A percentile compares a stretch with the other conserved stretches of the same genome.
Conservation (phyloP, 1,140 invertebrate species). For the Trichonephila clavata region DNA sequence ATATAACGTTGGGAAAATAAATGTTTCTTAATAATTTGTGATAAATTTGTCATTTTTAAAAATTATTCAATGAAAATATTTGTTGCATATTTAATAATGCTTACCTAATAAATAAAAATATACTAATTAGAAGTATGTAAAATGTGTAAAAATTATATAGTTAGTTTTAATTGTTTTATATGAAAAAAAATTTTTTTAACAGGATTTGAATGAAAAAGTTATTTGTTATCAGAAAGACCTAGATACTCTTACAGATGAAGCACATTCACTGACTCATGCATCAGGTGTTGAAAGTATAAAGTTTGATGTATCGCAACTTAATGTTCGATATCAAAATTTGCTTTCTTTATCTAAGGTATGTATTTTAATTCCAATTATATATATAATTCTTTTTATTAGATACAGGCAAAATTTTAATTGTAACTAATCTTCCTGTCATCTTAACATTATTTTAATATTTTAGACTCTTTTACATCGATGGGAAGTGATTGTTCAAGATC, state of each 20-base stretch:
- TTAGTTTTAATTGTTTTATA: too few species aligned
- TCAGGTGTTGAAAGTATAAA: slow-evolving; percentile 93
- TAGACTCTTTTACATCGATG: slow-evolving; percentile 69
- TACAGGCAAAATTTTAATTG: too few species aligned
- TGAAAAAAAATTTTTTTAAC: slow-evolving; percentile 6
- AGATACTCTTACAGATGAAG: slow-evolving; percentile 93
- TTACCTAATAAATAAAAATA: too few species aligned
- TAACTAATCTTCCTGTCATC: neutral
- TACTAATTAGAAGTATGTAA: too few species aligned
- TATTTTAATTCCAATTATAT: neutral
- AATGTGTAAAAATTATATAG: too few species aligned
- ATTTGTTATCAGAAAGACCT: slow-evolving; percentile 88
- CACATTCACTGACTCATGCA: slow-evolving; percentile 91
- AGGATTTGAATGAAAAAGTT: slow-evolving; percentile 84
- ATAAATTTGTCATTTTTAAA: too few species aligned
- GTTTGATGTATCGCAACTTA: slow-evolving; percentile 93
- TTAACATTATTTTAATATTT: neutral
- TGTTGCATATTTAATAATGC: too few species aligned
- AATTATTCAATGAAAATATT: too few species aligned
- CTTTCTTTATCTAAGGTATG: slow-evolving; percentile 81
- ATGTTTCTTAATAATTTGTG: too few species aligned
- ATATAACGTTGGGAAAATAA: too few species aligned
- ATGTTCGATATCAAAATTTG: slow-evolving; percentile 90
- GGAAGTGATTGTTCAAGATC: slow-evolving; percentile 70
- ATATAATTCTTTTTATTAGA: too few species aligned